phyloP scores from a whole-genome alignment of 2,888 invertebrate species.

The Drosophila leonis region DNA sequence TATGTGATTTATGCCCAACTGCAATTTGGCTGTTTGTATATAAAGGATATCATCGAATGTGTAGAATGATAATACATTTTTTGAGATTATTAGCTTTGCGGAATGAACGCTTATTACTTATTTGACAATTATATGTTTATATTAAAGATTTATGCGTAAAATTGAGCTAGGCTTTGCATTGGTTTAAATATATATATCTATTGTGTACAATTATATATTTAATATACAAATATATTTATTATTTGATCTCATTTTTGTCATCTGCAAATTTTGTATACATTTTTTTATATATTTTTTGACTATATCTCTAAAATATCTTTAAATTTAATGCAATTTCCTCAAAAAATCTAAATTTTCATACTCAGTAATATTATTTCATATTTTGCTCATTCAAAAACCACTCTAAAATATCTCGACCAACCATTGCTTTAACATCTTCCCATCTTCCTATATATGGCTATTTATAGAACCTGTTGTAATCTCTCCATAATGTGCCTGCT shows the following conservation, averaged over 20 bases:
- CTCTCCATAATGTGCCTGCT: constrained; percentile 3
- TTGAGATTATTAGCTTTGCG: neutral
- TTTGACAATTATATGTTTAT: neutral
- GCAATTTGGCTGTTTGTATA: constrained; percentile 22
- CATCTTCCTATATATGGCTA: neutral
- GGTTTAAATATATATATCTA: neutral
- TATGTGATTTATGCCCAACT: constrained; percentile 12
- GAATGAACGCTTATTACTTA: too few relatives aligned
- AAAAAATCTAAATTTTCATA: neutral
- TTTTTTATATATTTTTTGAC: too few relatives aligned
- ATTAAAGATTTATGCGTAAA: neutral
- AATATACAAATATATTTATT: neutral
- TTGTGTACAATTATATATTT: neutral
- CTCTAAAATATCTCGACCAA: neutral
- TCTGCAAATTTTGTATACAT: too few relatives aligned
- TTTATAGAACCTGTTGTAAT: neutral
- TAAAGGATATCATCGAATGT: neutral
- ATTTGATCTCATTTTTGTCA: too few relatives aligned
- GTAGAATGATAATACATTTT: neutral
- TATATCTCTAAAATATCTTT: too few relatives aligned
- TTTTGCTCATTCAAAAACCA: neutral
- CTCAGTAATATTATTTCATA: neutral
- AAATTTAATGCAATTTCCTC: neutral
- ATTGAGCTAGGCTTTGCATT: neutral
- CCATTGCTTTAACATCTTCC: neutral